Evolutionary conservation across 1,140 invertebrate genomes (phyloP), one percentile per base, ranked within the genome.

Genomic region (Bombus turneri): DNA sequence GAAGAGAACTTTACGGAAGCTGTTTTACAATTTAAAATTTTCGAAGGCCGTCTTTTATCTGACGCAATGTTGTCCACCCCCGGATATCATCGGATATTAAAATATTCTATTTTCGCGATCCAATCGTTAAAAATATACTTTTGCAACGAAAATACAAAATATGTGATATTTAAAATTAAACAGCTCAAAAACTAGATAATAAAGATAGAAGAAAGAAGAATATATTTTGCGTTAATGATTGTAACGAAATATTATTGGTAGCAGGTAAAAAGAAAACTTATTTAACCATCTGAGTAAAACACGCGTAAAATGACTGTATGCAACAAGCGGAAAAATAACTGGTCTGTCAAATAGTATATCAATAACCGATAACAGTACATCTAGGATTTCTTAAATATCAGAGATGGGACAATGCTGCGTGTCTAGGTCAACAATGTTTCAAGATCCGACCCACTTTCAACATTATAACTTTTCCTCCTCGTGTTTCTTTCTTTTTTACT

Each of bases 401-500:
- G 31, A 31, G 1, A 64, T 64, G 31, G n/a, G 12, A 81, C 53
- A 73, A 22, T 64, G 1, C 3, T 6, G 47, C 4, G 3, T 81
- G 47, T 43, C 53, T 75, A 64, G 18, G 68, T 81, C n/a, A 53
- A 9, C 12, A 22, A 62, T 47, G 15, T 31, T 37, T 82, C 31
- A 39, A 82, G 57, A 66, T 64, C 12, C 57, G 53, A 74, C 39
- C n/a, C 39, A n/a, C 22, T 81, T 73, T 73, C 53, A 28, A 59
- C 18, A 28, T 43, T 25, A 47, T 37, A 22, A 28, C 22, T 43
- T 64, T 4, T 64, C 18, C 28, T 18, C 0, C 41, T 47, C 9
- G 18, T 9, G 6, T 66, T 34, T 66, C 15, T 6, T 34, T 22
- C 4, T 28, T 41, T 47, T 37, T 73, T 22, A 74, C 41, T 64